phyloP scores from a whole-genome alignment of 2,888 invertebrate species.

The Ctenicera cuprea region DNA sequence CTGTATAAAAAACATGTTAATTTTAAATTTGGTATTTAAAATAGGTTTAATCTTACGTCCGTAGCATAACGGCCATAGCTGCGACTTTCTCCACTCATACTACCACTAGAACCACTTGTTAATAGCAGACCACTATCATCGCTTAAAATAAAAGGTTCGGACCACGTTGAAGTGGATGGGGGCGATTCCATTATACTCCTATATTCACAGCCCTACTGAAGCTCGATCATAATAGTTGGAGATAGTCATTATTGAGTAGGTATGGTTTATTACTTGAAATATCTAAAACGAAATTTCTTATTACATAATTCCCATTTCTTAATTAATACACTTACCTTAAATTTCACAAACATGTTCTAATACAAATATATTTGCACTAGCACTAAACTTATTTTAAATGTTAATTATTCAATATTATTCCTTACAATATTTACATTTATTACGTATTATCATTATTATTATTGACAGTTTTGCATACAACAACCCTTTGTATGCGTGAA shows the following conservation, averaged over 20 bases:
- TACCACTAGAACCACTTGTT: constrained; percentile 85
- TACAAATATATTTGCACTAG: background rate
- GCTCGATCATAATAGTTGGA: constrained; percentile 1
- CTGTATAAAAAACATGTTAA: constrained; percentile 71
- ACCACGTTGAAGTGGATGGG: constrained; percentile 84
- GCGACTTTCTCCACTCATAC: constrained; percentile 81
- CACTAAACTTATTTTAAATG: background rate
- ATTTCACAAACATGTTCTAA: background rate
- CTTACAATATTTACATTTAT: constrained; percentile 15
- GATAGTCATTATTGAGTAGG: background rate
- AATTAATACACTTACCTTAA: background rate
- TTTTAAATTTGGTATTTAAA: constrained; percentile 24
- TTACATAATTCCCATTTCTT: constrained; percentile 4
- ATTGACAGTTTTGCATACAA: constrained; percentile 14
- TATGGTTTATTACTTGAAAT: background rate
- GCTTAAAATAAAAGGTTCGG: constrained; percentile 83
- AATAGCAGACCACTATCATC: constrained; percentile 85
- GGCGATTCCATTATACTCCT: constrained; percentile 81
- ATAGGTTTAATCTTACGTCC: constrained; percentile 74
- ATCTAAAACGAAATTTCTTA: background rate
- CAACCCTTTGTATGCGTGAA: constrained; percentile 18
- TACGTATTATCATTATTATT: constrained; percentile 25
- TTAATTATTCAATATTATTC: constrained; percentile 15
- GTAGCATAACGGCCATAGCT: constrained; percentile 81
- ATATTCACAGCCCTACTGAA: constrained; percentile 12